Percentiles rank a stretch among this genome's conserved stretches.
Conservation (phyloP, 1,140 invertebrate species). For the Drosophila tsacasi region DNA sequence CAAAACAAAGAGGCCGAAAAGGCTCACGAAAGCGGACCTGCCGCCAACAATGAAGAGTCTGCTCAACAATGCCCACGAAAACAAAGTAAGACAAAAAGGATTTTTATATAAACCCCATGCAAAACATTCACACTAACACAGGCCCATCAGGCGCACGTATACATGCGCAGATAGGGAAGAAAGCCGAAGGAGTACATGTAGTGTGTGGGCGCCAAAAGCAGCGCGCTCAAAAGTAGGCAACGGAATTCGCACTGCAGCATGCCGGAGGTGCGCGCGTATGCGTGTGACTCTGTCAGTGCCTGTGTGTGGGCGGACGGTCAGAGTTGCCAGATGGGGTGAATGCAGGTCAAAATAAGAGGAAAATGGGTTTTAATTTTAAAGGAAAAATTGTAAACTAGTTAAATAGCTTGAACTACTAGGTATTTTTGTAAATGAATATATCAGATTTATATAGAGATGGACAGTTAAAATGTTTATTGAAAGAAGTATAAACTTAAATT, state of each 20-base stretch:
- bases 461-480: too few relatives aligned
- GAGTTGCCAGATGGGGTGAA: slow-evolving; percentile 55
- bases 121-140: slow-evolving; percentile 33
- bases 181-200: slow-evolving; percentile 11
- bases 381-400: too few relatives aligned
- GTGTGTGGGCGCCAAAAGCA: slow-evolving; percentile 37
- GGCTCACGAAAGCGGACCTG: slow-evolving; percentile 32
- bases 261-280: slow-evolving; percentile 5
- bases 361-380: background rate
- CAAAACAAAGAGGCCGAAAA: slow-evolving; percentile 72
- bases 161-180: slow-evolving; percentile 13
- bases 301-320: slow-evolving; percentile 37
- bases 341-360: background rate
- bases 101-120: slow-evolving; percentile 61
- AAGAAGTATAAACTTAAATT: background rate
- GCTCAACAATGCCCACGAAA: slow-evolving; percentile 54
- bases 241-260: slow-evolving; percentile 24
- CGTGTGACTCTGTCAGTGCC: slow-evolving; percentile 5
- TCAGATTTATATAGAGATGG: background rate
- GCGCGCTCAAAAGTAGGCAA: slow-evolving; percentile 58
- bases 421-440: background rate
- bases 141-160: slow-evolving; percentile 6
- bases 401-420: background rate
- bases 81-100: slow-evolving; percentile 66
- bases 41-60: slow-evolving; percentile 44